These are phyloP conservation scores for Tetragonula clypearis DNA, from an alignment of 1,140 invertebrate genomes.

Conservation along the genomic window DNA sequence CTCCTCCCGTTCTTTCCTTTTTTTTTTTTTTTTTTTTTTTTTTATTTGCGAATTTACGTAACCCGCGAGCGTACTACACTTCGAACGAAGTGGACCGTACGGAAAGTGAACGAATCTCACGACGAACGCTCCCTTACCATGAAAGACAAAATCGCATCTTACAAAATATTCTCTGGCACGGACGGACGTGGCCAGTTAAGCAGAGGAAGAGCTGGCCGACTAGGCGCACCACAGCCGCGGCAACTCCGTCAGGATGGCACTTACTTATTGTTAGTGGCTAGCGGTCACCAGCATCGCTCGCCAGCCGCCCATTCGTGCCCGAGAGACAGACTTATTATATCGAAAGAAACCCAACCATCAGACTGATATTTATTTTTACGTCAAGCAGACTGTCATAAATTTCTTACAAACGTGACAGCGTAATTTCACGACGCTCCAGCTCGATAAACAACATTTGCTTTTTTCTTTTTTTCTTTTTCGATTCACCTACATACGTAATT, in stretches of 20 bases:
- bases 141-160: slow-evolving; percentile 70
- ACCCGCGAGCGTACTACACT: slow-evolving; percentile 55
- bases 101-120: slow-evolving; percentile 46
- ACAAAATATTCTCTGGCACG: slow-evolving; percentile 71
- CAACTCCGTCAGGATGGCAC: slow-evolving; percentile 32
- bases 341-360: not conserved
- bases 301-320: slow-evolving; percentile 38
- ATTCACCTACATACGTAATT: slow-evolving; percentile 56
- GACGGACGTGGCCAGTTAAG: slow-evolving; percentile 28
- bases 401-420: not conserved
- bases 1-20: too few species aligned
- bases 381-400: slow-evolving; percentile 28
- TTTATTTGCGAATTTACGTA: slow-evolving; percentile 69
- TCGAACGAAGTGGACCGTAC: slow-evolving; percentile 35
- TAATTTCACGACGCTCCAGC: not conserved
- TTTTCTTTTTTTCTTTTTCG: not conserved
- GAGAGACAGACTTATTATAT: not conserved
- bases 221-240: slow-evolving; percentile 34
- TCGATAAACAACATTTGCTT: not conserved
- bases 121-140: slow-evolving; percentile 64
- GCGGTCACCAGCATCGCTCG: slow-evolving; percentile 24
- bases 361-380: slow-evolving; percentile 51
- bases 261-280: slow-evolving; percentile 20
- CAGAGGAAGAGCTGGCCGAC: slow-evolving; percentile 23
- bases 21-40: too few species aligned